Evolutionary conservation across 2,888 invertebrate species (phyloP).

Genomic region (Busseola fusca): DNA sequence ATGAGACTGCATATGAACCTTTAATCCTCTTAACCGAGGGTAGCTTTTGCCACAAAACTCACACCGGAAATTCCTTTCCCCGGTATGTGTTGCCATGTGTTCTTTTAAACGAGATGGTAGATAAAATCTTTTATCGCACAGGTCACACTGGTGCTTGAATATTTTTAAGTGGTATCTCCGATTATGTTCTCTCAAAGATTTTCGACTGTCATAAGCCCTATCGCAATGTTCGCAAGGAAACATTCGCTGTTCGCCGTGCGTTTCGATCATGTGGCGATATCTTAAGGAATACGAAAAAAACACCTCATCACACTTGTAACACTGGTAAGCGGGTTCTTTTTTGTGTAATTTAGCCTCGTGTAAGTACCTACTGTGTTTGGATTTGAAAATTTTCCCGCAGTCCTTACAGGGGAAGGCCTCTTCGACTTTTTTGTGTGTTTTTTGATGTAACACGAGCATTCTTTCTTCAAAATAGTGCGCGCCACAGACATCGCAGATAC

Average conservation of each 20-base stretch:
- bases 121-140: constrained; percentile 87
- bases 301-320: constrained; percentile 80
- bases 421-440: constrained; percentile 77
- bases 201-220: constrained; percentile 80
- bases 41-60: constrained; percentile 84
- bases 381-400: constrained; percentile 83
- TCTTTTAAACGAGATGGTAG: constrained; percentile 81
- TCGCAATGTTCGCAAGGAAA: constrained; percentile 82
- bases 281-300: constrained; percentile 79
- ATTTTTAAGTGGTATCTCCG: constrained; percentile 79
- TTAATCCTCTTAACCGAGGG: constrained; percentile 78
- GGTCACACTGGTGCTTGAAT: constrained; percentile 85
- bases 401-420: constrained; percentile 85
- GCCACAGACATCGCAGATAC: constrained; percentile 82
- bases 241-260: constrained; percentile 76
- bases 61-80: constrained; percentile 82
- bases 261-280: constrained; percentile 81
- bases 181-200: constrained; percentile 81
- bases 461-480: constrained; percentile 85
- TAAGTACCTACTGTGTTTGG: constrained; percentile 79
- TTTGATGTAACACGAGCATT: constrained; percentile 81
- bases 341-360: constrained; percentile 79
- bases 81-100: constrained; percentile 83
- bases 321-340: constrained; percentile 81
- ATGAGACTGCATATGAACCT: constrained; percentile 89